Percentiles rank a stretch among this genome's conserved stretches.
phyloP scores from a whole-genome alignment of 2,888 invertebrate genomes.

The Toxonevra muliebris region DNA sequence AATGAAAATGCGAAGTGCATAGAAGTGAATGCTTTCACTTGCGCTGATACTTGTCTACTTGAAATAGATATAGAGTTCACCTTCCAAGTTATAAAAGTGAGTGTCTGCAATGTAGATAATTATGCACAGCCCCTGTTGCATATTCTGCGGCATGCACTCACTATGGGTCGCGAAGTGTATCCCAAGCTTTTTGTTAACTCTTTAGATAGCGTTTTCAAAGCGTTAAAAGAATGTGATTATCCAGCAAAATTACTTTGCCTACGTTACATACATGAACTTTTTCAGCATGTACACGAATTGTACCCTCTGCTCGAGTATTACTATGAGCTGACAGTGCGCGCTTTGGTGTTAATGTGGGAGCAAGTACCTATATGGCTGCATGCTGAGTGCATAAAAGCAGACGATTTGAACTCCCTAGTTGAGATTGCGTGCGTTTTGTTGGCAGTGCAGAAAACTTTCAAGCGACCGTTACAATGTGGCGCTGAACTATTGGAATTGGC shows the following conservation, averaged over 20 bases:
- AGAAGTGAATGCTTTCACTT: constrained; percentile 42
- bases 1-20: constrained; percentile 6
- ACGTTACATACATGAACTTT: constrained; percentile 48
- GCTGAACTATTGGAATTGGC: constrained; percentile 6
- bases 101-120: constrained; percentile 43
- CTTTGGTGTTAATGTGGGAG: constrained; percentile 48
- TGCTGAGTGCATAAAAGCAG: constrained; percentile 42
- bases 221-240: constrained; percentile 51
- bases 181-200: constrained; percentile 46
- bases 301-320: constrained; percentile 37
- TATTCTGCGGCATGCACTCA: constrained; percentile 49
- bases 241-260: constrained; percentile 51
- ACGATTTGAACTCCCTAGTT: constrained; percentile 40
- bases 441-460: constrained; percentile 22
- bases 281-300: constrained; percentile 35
- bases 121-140: constrained; percentile 46
- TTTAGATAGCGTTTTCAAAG: constrained; percentile 45
- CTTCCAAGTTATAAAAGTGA: constrained; percentile 45
- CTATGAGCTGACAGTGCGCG: constrained; percentile 44
- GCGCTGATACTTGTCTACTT: constrained; percentile 43
- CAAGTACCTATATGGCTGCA: constrained; percentile 49
- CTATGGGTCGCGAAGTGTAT: constrained; percentile 50
- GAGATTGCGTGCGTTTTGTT: constrained; percentile 39
- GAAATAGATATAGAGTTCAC: constrained; percentile 48
- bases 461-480: constrained; percentile 2